Evolutionary conservation across 64 coral and sea anemone species (phyloP), one percentile per base, ranked within the genome.

Genomic region (Stichodactyla mertensii): DNA sequence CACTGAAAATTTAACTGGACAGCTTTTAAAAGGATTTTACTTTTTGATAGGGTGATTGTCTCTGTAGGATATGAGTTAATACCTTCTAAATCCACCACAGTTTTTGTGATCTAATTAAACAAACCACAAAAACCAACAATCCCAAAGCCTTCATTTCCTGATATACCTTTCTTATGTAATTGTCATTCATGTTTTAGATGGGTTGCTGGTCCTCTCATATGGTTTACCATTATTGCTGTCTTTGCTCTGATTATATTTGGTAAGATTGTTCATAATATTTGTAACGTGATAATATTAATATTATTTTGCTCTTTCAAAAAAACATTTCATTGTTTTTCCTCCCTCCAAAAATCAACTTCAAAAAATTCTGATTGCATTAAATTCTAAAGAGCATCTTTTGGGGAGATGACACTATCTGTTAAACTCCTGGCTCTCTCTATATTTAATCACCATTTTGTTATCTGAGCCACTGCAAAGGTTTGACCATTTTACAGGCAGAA

Each of bases 211-310:
- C 91, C 91, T 18, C 66, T 96, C 15, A 77, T 96, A 7, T 96
- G 85, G 91, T 36, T 92, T 15, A 96, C 88, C 79, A 96, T 96
- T 36, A 26, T 96, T 28, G 88, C 71, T 27, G 94, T 96, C 71
- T 62, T 96, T 86, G 94, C 85, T n/a, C 83, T 96, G 15, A 87
- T 93, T 28, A 88, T 93, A 36, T 92, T 90, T 92, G 94, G 94
- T 96, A 87, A 85, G 84, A 59, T 20, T 80, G 36, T 10, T 53
- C 61, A 10, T 71, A 4, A 4, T 16, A 51, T 79, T 51, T 36
- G 52, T 6, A 4, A 10, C 1, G 20, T 78, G 8, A 28, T 78
- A 23, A 7, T 28, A 66, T 66, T 16, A 19, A 66, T 20, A 71
- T 64, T 10, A 51, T 87, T 55, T 66, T 66, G 62, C 62, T 23